Base-by-base conservation (phyloP, 2,113 vertebrate species). In the Daphoenositta chrysoptera region DNA sequence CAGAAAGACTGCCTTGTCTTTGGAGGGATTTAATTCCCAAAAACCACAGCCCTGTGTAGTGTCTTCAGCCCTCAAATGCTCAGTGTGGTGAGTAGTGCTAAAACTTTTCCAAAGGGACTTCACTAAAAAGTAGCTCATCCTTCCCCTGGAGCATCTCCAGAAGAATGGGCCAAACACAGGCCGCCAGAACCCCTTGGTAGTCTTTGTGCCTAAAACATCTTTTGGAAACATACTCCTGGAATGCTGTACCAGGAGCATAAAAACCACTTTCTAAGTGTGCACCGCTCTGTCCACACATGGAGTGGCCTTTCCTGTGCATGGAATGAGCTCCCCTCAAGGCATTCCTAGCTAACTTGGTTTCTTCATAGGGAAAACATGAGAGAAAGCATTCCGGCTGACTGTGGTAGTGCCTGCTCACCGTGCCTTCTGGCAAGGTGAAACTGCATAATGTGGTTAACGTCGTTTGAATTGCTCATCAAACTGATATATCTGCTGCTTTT, bases 401-500 rank as follows among this genome's bases (percentile, higher is more conserved):
- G 22, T 11, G 56, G 47, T 31, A 11, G 35, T 39, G 39, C 50
- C 71, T 40, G 51, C 18, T n/a, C 21, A 30, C 15, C 28, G 44
- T 76, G 84, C 79, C 87, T 72, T 58, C 71, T 22, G 80, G 85
- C 92, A 92, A 90, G 80, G 79, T 87, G 91, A 92, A 70, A 56
- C 44, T 80, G 47, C 56, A 7, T 47, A 37, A 70, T 18, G n/a
- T 42, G 21, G 85, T 83, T 85, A 48, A 69, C 44, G 75, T 83
- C 4, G 5, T 45, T 76, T 20, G 64, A 66, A 77, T 57, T 63
- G 64, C 58, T 90, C 45, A 77, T 58, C 66, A 45, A 61, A 70
- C 56, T 47, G 9, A 51, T 85, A 26, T 11, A 66, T 70, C 73
- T 60, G 51, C 39, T 80, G 60, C 87, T 88, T 89, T 77, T 70